These are phyloP conservation scores for Drosophila tristis DNA, from an alignment of 1,140 invertebrate species.

Conservation along the genomic window DNA sequence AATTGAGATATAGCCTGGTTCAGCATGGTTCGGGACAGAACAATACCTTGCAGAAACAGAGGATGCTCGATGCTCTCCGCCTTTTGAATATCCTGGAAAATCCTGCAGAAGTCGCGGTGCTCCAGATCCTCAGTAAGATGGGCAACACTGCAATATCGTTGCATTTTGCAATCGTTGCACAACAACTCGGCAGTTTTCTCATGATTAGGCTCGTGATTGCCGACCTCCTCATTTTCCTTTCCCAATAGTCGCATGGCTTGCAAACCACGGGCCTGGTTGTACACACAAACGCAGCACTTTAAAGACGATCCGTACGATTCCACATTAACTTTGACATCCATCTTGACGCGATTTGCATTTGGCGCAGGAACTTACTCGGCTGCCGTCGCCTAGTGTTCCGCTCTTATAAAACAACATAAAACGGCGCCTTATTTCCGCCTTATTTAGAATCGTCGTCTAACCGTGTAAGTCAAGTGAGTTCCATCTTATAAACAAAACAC, in stretches of 20 bases:
- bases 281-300: slow-evolving; percentile 36
- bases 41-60: slow-evolving; percentile 19
- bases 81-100: slow-evolving; percentile 31
- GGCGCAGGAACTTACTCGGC: too few relatives aligned
- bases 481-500: too few relatives aligned
- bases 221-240: neutral
- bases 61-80: slow-evolving; percentile 37
- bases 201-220: neutral
- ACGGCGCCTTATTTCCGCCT: too few relatives aligned
- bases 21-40: slow-evolving; percentile 3
- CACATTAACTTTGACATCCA: too few relatives aligned
- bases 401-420: too few relatives aligned
- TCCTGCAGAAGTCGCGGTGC: slow-evolving; percentile 41
- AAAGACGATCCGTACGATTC: slow-evolving; percentile 8
- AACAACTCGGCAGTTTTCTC: slow-evolving; percentile 9
- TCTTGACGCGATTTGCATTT: too few relatives aligned
- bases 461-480: too few relatives aligned
- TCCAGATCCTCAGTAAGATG: slow-evolving; percentile 52
- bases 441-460: too few relatives aligned
- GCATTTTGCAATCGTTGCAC: slow-evolving; percentile 48
- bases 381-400: too few relatives aligned
- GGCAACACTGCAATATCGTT: slow-evolving; percentile 54
- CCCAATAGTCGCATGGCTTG: neutral
- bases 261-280: neutral
- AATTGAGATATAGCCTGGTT: slow-evolving; percentile 48